Evolutionary conservation across 2,888 invertebrate genomes (phyloP).

Genomic region (Thysanoteuthis rhombus): DNA sequence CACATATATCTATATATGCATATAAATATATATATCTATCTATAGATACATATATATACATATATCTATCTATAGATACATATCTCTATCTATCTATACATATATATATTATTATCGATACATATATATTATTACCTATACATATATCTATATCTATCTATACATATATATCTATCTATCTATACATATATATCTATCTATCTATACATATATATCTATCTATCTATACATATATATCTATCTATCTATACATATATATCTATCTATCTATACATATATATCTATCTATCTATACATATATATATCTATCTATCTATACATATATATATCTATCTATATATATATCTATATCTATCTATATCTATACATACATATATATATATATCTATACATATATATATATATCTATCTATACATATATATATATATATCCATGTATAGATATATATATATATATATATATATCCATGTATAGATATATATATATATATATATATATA

Average conservation of each 20-base stretch:
- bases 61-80: background rate
- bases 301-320: background rate
- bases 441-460: conserved; percentile 27
- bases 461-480: background rate
- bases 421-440: too few species aligned
- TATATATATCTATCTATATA: background rate
- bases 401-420: background rate
- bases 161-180: background rate
- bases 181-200: background rate
- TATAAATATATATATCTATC: background rate
- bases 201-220: background rate
- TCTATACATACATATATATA: background rate
- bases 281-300: background rate
- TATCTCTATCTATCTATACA: background rate
- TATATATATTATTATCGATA: background rate
- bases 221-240: background rate
- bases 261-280: background rate
- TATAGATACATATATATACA: background rate
- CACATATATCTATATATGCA: too few species aligned
- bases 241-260: background rate
- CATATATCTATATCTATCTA: background rate
- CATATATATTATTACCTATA: background rate
- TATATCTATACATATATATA: background rate
- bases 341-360: background rate
- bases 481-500: background rate